Percentiles rank a stretch among this genome's conserved stretches.
phyloP scores from a whole-genome alignment of 2,888 invertebrate genomes.

The Hirtodrosophila duncani region DNA sequence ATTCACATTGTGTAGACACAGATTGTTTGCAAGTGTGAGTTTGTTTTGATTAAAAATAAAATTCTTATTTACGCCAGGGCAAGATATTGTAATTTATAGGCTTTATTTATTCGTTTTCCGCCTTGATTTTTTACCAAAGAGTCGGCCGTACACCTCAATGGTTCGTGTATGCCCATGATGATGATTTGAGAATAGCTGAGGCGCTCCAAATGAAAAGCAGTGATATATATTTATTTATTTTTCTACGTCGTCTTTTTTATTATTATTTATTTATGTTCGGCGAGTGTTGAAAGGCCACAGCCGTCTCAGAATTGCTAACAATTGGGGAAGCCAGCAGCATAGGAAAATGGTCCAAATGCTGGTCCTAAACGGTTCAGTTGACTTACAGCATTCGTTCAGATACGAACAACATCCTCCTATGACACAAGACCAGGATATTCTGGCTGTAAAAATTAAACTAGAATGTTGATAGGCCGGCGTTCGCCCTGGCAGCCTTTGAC shows the following conservation, averaged over 20 bases:
- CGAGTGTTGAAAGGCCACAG: constrained; percentile 61
- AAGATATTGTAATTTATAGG: constrained; percentile 32
- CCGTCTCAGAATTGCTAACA: constrained; percentile 37
- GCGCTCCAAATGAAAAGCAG: constrained; percentile 33
- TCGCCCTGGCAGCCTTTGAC: constrained; percentile 64
- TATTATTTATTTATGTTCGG: constrained; percentile 63
- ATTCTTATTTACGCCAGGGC: constrained; percentile 20
- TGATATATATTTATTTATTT: constrained; percentile 56
- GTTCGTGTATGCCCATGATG: too few species aligned
- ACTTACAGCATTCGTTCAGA: constrained; percentile 64
- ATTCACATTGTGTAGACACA: too few species aligned
- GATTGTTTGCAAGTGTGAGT: background rate
- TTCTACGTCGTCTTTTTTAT: constrained; percentile 48
- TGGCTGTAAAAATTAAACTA: constrained; percentile 10
- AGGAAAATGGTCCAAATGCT: constrained; percentile 22
- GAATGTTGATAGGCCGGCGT: constrained; percentile 52
- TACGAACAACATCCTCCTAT: constrained; percentile 25
- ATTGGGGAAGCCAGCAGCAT: constrained; percentile 46
- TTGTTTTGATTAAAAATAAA: constrained; percentile 8
- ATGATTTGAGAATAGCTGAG: constrained; percentile 13
- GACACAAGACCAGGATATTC: background rate
- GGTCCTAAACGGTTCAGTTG: constrained; percentile 59
- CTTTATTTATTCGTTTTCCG: constrained; percentile 13
- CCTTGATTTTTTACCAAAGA: constrained; percentile 6
- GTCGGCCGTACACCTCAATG: background rate